These are phyloP conservation scores for Bufotes viridis DNA, from an alignment of 2,797 vertebrate species.

Conservation along the genomic window DNA sequence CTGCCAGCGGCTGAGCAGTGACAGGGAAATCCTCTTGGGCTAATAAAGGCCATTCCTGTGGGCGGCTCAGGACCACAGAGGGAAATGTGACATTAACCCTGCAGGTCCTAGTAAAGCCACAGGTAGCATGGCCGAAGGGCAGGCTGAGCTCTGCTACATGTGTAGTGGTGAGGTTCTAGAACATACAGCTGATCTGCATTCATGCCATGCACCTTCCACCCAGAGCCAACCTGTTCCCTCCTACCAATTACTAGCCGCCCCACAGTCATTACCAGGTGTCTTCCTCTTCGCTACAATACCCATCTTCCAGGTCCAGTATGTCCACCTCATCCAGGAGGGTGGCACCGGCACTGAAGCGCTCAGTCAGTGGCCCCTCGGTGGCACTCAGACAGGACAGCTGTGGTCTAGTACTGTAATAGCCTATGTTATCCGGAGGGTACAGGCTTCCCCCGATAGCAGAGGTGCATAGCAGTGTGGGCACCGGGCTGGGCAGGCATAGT, in stretches of 20 bases:
- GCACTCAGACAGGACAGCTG: slow-evolving; percentile 25
- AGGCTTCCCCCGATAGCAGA: slow-evolving; percentile 61
- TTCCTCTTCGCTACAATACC: slow-evolving; percentile 77
- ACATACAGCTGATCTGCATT: slow-evolving; percentile 43
- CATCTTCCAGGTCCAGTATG: slow-evolving; percentile 81
- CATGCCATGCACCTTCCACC: slow-evolving; percentile 30
- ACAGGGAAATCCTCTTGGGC: slow-evolving; percentile 50
- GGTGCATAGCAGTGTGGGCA: slow-evolving; percentile 74
- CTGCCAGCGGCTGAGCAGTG: slow-evolving; percentile 33
- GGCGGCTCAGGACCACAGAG: not conserved
- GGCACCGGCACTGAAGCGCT: slow-evolving; percentile 63
- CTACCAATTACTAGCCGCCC: not conserved
- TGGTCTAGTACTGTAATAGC: slow-evolving; percentile 76
- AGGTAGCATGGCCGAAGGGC: not conserved
- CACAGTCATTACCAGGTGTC: slow-evolving; percentile 86
- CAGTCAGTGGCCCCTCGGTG: slow-evolving; percentile 24
- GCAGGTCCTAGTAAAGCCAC: not conserved
- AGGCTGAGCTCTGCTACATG: not conserved
- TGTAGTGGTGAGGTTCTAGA: not conserved
- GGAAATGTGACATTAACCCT: not conserved
- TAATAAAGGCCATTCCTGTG: slow-evolving; percentile 40
- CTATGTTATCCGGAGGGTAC: slow-evolving; percentile 76
- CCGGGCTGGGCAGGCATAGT: slow-evolving; percentile 75
- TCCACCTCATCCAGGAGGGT: slow-evolving; percentile 89
- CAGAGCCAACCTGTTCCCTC: slow-evolving; percentile 16